phyloP scores from a whole-genome alignment of 2,113 vertebrate genomes.

The Strigops habroptila region DNA sequence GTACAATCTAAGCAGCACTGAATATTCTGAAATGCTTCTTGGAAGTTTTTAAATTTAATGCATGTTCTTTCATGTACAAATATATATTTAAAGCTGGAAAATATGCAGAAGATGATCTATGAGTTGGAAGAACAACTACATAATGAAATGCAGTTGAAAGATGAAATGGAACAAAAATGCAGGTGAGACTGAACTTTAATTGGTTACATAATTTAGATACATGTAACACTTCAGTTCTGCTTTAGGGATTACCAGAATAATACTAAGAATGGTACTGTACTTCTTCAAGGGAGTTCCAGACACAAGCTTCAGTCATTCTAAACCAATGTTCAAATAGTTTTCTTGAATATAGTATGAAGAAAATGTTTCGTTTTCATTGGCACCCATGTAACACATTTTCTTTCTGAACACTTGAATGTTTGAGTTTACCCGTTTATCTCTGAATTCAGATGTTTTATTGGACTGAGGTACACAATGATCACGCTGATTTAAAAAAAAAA shows the following conservation, averaged over 20 bases:
- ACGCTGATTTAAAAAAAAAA: background rate
- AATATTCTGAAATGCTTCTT: background rate
- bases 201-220: slow-evolving; percentile 16
- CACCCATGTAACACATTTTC: background rate
- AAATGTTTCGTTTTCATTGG: background rate
- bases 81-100: slow-evolving; percentile 85
- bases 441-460: background rate
- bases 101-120: slow-evolving; percentile 93
- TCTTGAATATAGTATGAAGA: background rate
- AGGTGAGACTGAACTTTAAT: slow-evolving; percentile 76
- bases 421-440: background rate
- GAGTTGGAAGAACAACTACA: slow-evolving; percentile 95
- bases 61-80: slow-evolving; percentile 44
- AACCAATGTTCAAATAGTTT: background rate
- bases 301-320: background rate
- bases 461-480: background rate
- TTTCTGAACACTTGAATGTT: background rate
- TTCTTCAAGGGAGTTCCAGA: background rate
- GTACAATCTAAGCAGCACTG: background rate
- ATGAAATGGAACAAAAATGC: slow-evolving; percentile 98
- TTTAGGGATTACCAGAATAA: background rate
- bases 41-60: background rate
- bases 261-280: background rate
- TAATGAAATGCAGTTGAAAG: slow-evolving; percentile 96
- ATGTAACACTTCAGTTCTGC: background rate